Percentiles rank a stretch among this genome's conserved stretches.
Evolutionary conservation across 2,113 vertebrate genomes (phyloP).

Genomic region (Amblyopsis rosae): DNA sequence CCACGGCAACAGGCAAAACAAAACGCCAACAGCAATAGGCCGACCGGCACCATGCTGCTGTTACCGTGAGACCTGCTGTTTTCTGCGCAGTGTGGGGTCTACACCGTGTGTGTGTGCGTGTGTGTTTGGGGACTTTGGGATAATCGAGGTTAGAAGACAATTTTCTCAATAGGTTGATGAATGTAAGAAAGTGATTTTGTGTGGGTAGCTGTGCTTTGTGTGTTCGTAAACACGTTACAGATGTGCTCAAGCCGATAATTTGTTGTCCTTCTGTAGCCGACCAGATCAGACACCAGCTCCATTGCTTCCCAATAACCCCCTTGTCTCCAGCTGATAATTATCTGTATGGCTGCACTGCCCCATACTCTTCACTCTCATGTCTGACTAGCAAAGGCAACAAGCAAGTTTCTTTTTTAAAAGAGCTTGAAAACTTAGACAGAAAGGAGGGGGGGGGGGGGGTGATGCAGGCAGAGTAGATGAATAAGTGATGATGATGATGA

Average conservation of each 20-base stretch:
- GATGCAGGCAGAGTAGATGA: slow-evolving; percentile 38
- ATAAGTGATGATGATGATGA: slow-evolving; percentile 69
- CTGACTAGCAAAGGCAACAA: slow-evolving; percentile 54
- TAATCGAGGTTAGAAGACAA: slow-evolving; percentile 24
- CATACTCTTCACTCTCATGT: slow-evolving; percentile 22
- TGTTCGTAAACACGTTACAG: neutral
- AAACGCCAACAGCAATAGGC: slow-evolving; percentile 33
- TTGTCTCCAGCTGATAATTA: slow-evolving; percentile 62
- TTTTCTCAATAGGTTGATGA: slow-evolving; percentile 28
- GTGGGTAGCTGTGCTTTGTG: neutral
- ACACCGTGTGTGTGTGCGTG: neutral
- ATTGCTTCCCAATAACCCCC: slow-evolving; percentile 51
- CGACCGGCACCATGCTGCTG: slow-evolving; percentile 27
- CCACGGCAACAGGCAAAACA: slow-evolving; percentile 38
- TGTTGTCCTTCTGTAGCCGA: slow-evolving; percentile 39
- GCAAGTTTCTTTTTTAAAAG: slow-evolving; percentile 55
- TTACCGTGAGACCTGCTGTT: slow-evolving; percentile 37
- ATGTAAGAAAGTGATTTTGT: neutral
- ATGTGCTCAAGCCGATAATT: slow-evolving; percentile 36
- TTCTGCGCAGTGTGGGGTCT: slow-evolving; percentile 43
- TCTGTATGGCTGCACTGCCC: slow-evolving; percentile 53
- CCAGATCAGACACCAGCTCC: slow-evolving; percentile 43
- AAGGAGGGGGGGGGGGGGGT: slow-evolving; percentile 12
- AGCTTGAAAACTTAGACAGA: slow-evolving; percentile 43
- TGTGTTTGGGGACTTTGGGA: slow-evolving; percentile 9